Base-by-base conservation (phyloP, 2,888 invertebrate species). In the Tachina grossa region DNA sequence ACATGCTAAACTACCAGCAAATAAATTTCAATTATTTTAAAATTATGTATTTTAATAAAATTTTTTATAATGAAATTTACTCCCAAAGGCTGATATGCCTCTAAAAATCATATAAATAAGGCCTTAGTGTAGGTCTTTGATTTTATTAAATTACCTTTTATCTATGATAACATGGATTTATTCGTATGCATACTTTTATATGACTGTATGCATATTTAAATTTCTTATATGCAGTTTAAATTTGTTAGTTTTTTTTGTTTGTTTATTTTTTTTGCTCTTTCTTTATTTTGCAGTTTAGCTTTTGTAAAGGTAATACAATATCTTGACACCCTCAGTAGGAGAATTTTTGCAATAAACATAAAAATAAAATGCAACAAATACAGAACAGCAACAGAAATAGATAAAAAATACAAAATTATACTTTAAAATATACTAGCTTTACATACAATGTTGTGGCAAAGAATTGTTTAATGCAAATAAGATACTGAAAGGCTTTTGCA, bases 271-370 rank as follows among this genome's bases (percentile, higher is more conserved):
- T 55, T 41, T 4, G 16, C 9, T n/a, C 10, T 43, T 45, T 45
- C 22, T 47, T 61, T 77, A 31, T 77, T 78, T 77, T 13, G 0
- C n/a, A 19, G 13, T 76, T 76, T 65, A 65, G 45, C 16, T 63
- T 80, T 80, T 71, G 59, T 47, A 63, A 83, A 85, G 83, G 85
- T 85, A 85, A 83, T 83, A 72, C 79, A 83, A 85, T 85, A 85
- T 80, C 83, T 85, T 83, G 68, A 85, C 85, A 85, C 85, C 83
- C 79, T 79, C 85, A 79, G 83, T 71, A 85, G 72, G 19, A 76
- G 79, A 72, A 72, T 49, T 55, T 31, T 76, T 76, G 69, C 55
- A 76, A 76, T 69, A 76, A 76, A 82, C 75, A 71, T 82, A 53
- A 75, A 81, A 66, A 51, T 68, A 61, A 81, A 75, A 68, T 51